These are phyloP conservation scores for Abrostola triplasia DNA, from an alignment of 2,888 invertebrate species.

Conservation along the genomic window DNA sequence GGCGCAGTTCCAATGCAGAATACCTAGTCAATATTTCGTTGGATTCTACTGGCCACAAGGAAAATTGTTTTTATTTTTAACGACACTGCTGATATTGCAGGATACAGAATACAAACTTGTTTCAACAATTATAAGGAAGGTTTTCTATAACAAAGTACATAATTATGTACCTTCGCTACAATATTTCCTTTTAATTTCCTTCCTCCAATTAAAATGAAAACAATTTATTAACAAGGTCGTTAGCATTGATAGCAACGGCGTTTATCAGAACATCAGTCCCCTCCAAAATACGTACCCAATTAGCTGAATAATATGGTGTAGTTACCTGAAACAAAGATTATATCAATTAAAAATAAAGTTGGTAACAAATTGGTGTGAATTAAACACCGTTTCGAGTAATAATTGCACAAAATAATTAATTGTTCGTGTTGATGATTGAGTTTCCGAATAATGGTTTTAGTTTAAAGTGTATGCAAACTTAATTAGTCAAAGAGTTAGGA, in stretches of 20 bases:
- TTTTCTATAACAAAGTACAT: not conserved
- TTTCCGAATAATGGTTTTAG: not conserved
- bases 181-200: conserved; percentile 23
- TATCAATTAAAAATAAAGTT: conserved; percentile 33
- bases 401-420: not conserved
- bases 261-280: not conserved
- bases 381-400: not conserved
- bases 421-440: not conserved
- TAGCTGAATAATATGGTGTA: conserved; percentile 25
- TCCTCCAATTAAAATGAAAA: conserved; percentile 29
- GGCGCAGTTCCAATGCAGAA: not conserved
- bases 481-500: not conserved
- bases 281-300: conserved; percentile 40
- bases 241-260: too few relatives aligned
- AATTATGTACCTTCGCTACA: not conserved
- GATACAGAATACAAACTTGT: not conserved
- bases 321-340: conserved; percentile 52
- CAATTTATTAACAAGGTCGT: conserved; percentile 34
- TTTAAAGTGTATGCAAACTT: not conserved
- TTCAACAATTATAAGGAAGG: not conserved
- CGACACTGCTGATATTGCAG: too few relatives aligned
- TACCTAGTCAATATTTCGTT: not conserved
- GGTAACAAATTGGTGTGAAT: conserved; percentile 13
- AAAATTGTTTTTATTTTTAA: not conserved
- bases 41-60: not conserved